phyloP scores from a whole-genome alignment of 2,113 vertebrate genomes.

The Atractosteus spatula region DNA sequence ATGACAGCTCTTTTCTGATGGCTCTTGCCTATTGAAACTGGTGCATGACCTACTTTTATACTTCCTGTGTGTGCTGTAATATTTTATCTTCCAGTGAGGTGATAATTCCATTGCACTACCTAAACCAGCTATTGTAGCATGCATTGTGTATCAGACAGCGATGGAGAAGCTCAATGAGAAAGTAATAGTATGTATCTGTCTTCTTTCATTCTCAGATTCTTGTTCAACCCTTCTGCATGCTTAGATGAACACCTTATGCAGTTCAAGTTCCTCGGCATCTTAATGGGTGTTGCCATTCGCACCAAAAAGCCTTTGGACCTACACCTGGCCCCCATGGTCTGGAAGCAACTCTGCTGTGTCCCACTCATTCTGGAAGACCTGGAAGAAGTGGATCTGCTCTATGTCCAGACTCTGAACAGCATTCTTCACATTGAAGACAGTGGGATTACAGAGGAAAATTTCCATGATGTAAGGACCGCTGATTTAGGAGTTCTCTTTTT shows the following conservation, averaged over 20 bases:
- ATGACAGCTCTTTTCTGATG: too few relatives aligned
- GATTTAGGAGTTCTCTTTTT: neutral
- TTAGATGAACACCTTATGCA: conserved; percentile 79
- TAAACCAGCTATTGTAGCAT: neutral
- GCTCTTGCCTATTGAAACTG: too few relatives aligned
- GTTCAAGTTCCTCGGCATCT: conserved; percentile 81
- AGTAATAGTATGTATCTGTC: neutral
- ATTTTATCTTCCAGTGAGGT: too few relatives aligned
- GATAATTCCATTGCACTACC: neutral
- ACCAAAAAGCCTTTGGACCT: conserved; percentile 83
- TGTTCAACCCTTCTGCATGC: conserved; percentile 78
- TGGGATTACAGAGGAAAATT: conserved; percentile 81
- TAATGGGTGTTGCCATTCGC: conserved; percentile 84
- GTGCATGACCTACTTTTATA: too few relatives aligned
- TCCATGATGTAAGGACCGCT: conserved; percentile 70
- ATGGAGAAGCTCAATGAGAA: neutral
- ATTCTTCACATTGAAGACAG: conserved; percentile 91
- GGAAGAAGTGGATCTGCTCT: conserved; percentile 82
- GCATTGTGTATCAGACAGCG: neutral
- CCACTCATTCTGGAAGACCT: conserved; percentile 78
- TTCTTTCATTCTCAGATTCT: conserved; percentile 61
- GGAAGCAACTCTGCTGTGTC: conserved; percentile 84
- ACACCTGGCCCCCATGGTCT: conserved; percentile 78
- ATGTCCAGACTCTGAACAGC: conserved; percentile 82
- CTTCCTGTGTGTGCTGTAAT: too few relatives aligned